A percentile compares a stretch with the other conserved stretches of the same genome.
phyloP scores from a whole-genome alignment of 2,888 invertebrate genomes.

The Macropis europaea region DNA sequence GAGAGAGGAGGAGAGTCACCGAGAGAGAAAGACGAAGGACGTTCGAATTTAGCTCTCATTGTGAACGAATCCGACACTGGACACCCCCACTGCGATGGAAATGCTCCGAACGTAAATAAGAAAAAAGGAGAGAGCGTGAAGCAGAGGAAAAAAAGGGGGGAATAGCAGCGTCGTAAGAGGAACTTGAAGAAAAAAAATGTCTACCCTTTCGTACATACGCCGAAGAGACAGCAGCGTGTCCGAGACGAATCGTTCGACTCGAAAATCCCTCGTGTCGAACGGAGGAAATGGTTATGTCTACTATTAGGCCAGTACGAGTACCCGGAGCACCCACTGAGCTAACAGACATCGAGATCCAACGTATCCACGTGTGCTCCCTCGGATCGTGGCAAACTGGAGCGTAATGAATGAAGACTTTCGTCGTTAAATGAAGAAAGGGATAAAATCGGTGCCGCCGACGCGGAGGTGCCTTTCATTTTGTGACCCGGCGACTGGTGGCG shows the following conservation, averaged over 20 bases:
- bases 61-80: slow-evolving; percentile 42
- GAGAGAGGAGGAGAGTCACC: too few species aligned
- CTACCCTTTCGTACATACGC: slow-evolving; percentile 41
- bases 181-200: slow-evolving; percentile 5
- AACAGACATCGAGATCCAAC: background rate
- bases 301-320: slow-evolving; percentile 9
- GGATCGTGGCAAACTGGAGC: slow-evolving; percentile 13
- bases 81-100: slow-evolving; percentile 63
- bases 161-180: background rate
- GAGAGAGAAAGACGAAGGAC: too few species aligned
- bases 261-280: background rate
- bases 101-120: slow-evolving; percentile 32
- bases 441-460: too few species aligned
- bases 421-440: background rate
- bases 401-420: slow-evolving; percentile 19
- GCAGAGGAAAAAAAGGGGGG: background rate
- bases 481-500: too few species aligned
- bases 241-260: slow-evolving; percentile 51
- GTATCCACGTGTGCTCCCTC: background rate
- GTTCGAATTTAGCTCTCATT: slow-evolving; percentile 64
- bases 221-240: slow-evolving; percentile 37
- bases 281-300: slow-evolving; percentile 27
- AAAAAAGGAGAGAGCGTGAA: background rate
- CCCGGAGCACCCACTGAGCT: slow-evolving; percentile 28
- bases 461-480: background rate